A percentile compares a stretch with the other conserved stretches of the same genome.
Conservation (phyloP, 2,113 vertebrate genomes). For the Tychaedon coryphoeus region DNA sequence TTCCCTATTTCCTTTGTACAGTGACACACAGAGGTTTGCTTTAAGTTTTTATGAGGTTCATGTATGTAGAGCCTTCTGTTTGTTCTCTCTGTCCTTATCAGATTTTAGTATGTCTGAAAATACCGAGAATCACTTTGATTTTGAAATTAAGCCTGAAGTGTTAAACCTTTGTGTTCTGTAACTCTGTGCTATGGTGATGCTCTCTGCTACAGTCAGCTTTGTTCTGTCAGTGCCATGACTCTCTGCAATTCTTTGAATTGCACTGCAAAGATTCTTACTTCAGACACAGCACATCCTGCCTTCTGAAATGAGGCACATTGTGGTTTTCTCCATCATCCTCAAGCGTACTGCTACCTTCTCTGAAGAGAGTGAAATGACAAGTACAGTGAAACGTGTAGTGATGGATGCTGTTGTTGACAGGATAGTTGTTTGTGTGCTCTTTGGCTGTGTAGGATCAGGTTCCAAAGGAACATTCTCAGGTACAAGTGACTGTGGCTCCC, state of each 20-base stretch:
- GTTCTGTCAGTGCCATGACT: neutral
- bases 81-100: neutral
- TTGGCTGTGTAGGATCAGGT: neutral
- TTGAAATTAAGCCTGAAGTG: neutral
- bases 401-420: neutral
- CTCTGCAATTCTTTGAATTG: neutral
- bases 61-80: neutral
- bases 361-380: neutral
- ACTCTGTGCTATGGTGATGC: neutral
- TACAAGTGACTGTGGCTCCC: accelerated
- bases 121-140: neutral
- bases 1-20: neutral
- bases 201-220: neutral
- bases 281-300: neutral
- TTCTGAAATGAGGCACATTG: neutral
- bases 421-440: neutral
- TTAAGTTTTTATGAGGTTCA: neutral
- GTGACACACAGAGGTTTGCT: neutral
- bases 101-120: neutral
- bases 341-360: neutral
- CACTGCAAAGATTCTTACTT: neutral
- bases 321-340: neutral
- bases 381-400: neutral
- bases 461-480: neutral
- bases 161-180: neutral